Percentiles rank a stretch among this genome's conserved stretches.
phyloP scores from a whole-genome alignment of 2,888 invertebrate genomes.

The Aporophyla nigra region DNA sequence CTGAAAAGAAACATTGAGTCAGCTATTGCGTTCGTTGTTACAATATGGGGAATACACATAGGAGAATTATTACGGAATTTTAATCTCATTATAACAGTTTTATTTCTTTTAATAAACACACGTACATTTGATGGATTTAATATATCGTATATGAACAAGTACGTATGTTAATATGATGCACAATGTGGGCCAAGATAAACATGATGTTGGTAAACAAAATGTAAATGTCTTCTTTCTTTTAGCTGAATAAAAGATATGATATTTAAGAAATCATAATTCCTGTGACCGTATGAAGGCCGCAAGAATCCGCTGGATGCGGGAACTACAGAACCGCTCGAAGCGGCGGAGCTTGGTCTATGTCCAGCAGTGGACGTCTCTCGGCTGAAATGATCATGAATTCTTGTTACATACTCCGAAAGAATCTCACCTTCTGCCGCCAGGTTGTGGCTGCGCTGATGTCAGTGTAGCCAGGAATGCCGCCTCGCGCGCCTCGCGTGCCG shows the following conservation, averaged over 20 bases:
- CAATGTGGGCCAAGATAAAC: not conserved
- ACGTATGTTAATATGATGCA: not conserved
- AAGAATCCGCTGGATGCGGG: no score
- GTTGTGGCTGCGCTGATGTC: slow-evolving; percentile 93
- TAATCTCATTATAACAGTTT: not conserved
- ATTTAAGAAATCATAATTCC: not conserved
- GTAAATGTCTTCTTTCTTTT: not conserved
- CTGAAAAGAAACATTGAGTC: slow-evolving; percentile 80
- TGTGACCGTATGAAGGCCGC: no score
- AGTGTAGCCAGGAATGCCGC: slow-evolving; percentile 96
- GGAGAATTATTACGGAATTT: not conserved
- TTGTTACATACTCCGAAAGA: not conserved
- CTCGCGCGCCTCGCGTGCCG: slow-evolving; percentile 94
- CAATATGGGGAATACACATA: not conserved
- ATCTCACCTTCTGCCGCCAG: slow-evolving; percentile 92
- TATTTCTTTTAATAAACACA: not conserved
- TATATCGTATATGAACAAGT: no score
- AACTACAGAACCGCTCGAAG: no score
- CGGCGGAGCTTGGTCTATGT: no score
- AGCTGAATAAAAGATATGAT: not conserved
- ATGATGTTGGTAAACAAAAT: not conserved
- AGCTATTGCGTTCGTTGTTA: not conserved
- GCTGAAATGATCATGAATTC: no score
- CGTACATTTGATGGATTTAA: not conserved
- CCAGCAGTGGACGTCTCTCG: no score